Percentiles rank a stretch among this genome's conserved stretches.
phyloP scores from a whole-genome alignment of 2,888 invertebrate genomes.

The Imbricaverruca yamaguchii region DNA sequence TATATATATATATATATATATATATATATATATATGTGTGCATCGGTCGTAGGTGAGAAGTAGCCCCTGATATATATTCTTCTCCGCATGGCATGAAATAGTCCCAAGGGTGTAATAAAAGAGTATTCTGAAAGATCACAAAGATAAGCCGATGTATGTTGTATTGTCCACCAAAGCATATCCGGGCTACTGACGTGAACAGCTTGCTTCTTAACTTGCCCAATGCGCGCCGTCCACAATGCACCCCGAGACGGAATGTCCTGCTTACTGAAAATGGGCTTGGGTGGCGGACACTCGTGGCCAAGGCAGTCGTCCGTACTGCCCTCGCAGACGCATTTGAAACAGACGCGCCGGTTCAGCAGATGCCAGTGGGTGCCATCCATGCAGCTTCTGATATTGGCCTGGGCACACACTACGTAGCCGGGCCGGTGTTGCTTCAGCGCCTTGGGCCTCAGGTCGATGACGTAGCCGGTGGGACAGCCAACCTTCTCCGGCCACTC shows the following conservation, averaged over 20 bases:
- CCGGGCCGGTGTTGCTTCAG: not conserved
- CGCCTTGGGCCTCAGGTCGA: not conserved
- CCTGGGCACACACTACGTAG: not conserved
- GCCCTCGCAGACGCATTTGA: not conserved
- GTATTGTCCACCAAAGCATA: too few species aligned
- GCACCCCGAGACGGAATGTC: not conserved
- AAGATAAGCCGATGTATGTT: too few species aligned
- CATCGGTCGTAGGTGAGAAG: too few species aligned
- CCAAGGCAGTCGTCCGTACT: not conserved
- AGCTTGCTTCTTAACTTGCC: too few species aligned
- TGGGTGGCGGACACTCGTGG: not conserved
- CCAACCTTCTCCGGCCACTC: not conserved
- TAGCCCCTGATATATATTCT: too few species aligned
- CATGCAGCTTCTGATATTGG: not conserved
- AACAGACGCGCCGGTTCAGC: not conserved
- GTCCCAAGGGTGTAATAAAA: too few species aligned
- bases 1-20: too few species aligned
- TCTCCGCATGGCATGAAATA: too few species aligned
- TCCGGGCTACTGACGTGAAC: too few species aligned
- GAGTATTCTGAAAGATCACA: too few species aligned
- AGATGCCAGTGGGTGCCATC: not conserved
- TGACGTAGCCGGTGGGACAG: constrained; percentile 6
- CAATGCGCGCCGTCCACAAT: too few species aligned
- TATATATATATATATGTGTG: too few species aligned
- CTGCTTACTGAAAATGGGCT: not conserved